Conservation (phyloP, 2,113 vertebrate species). For the Xiphorhynchus elegans region DNA sequence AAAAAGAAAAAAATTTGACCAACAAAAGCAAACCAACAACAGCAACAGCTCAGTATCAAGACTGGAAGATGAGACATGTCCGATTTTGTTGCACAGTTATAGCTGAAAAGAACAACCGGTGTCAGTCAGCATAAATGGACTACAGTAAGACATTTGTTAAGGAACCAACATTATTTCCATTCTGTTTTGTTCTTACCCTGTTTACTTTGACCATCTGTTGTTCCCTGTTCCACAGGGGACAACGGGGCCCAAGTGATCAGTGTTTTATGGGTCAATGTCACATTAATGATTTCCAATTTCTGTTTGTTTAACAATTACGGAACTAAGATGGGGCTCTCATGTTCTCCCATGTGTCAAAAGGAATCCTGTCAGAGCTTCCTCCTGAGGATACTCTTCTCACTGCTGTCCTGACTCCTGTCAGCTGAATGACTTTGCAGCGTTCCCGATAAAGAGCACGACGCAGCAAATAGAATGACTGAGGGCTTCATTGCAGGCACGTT, state of each 20-base stretch:
- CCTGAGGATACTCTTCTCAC: conserved; percentile 22
- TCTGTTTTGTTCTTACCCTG: background rate
- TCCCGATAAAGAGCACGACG: background rate
- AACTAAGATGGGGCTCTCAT: conserved; percentile 14
- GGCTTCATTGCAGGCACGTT: background rate
- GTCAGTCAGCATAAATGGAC: conserved; percentile 30
- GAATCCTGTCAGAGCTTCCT: conserved; percentile 53
- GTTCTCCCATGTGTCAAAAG: conserved; percentile 51
- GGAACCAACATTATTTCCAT: conserved; percentile 5
- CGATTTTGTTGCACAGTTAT: conserved; percentile 23
- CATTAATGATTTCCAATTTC: conserved; percentile 60
- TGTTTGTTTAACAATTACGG: conserved; percentile 67
- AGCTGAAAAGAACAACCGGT: background rate
- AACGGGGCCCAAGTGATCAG: conserved; percentile 1
- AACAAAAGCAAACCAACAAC: conserved; percentile 27
- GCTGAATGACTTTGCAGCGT: background rate
- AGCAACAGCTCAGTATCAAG: conserved; percentile 32
- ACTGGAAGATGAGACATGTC: conserved; percentile 38
- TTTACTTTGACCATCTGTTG: background rate
- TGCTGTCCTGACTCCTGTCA: conserved; percentile 55
- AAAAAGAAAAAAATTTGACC: background rate
- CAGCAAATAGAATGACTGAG: background rate
- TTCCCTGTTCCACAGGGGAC: conserved; percentile 32
- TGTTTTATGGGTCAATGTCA: conserved; percentile 27
- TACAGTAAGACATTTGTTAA: conserved; percentile 45